Base-by-base conservation (phyloP, 2,113 vertebrate genomes). In the Sula dactylatra region DNA sequence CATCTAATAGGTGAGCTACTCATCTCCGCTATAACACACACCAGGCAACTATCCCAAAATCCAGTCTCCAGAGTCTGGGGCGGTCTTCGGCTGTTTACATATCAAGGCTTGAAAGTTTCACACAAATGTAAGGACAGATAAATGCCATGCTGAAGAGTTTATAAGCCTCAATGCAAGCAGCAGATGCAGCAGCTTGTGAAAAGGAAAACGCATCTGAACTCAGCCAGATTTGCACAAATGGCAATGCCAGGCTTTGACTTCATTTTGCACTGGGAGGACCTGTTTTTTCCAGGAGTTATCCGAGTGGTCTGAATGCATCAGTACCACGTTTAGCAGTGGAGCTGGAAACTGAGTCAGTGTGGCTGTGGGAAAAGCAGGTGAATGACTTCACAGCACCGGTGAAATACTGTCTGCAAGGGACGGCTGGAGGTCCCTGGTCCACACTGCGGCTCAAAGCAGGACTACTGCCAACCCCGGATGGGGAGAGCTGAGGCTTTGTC, bases 381-480 rank as follows among this genome's bases (percentile, higher is more conserved):
- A 62, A 55, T 34, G 25, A 59, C 16, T 82, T 92, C 26, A 73
- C 36, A 50, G 29, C 5, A 3, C 26, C 8, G 5, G 27, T 92
- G 34, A 82, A 72, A 52, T 55, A 25, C 27, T 65, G 34, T 69
- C 67, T 3, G 1, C 24, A 38, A 73, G 58, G 71, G 45, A 11
- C 4, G 6, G 25, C 36, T 80, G 47, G n/a, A 72, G 32, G 24
- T 85, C 15, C 44, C 26, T 38, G 22, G 47, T 45, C 26, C 49
- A 42, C 0, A 0, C 36, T 83, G 54, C 36, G 61, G 11, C 44
- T 70, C 0, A 0, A 69, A 87, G 56, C 52, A 82, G 74, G 45
- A 34, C 54, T 34, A 29, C 29, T 49, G 18, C 32, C 18, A 40
- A 2, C 0, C 1, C 18, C 0, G 0, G 16, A 4, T 26, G 16